Percentiles rank a stretch among this genome's conserved stretches.
These are phyloP conservation scores for Zosterops lateralis DNA, from an alignment of 2,113 vertebrate species.

Conservation along the genomic window DNA sequence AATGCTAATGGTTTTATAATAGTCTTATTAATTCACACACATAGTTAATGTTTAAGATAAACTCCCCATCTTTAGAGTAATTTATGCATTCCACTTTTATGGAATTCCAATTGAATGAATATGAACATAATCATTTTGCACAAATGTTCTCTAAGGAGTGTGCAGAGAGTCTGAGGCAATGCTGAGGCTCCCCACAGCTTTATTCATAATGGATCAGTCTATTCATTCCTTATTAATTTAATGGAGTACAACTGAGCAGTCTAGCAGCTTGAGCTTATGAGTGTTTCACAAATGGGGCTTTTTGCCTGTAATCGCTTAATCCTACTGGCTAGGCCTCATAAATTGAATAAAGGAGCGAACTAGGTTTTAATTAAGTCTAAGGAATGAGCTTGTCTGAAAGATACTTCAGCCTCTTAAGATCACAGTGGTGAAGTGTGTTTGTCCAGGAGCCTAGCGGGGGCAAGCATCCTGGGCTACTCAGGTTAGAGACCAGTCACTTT, in stretches of 20 bases:
- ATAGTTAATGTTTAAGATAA: conserved; percentile 87
- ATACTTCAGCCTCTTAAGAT: conserved; percentile 74
- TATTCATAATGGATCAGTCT: conserved; percentile 86
- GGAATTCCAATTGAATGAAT: conserved; percentile 87
- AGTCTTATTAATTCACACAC: conserved; percentile 93
- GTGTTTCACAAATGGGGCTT: conserved; percentile 90
- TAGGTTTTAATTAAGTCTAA: conserved; percentile 97
- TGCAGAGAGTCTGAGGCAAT: conserved; percentile 77
- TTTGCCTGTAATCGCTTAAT: conserved; percentile 98
- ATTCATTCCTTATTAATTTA: conserved; percentile 92
- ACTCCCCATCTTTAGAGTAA: conserved; percentile 82
- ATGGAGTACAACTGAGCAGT: conserved; percentile 87
- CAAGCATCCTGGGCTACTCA: conserved; percentile 36
- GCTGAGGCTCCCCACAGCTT: conserved; percentile 81
- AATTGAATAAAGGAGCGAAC: conserved; percentile 86
- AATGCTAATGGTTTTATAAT: conserved; percentile 93
- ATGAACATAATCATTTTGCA: conserved; percentile 85
- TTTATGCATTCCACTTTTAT: conserved; percentile 82
- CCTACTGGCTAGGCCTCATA: conserved; percentile 90
- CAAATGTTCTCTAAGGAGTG: conserved; percentile 82
- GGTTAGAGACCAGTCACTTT: conserved; percentile 59
- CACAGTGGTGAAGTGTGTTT: conserved; percentile 71
- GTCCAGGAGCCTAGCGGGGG: conserved; percentile 61
- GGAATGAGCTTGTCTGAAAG: conserved; percentile 79
- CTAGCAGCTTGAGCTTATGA: conserved; percentile 87